phyloP scores from a whole-genome alignment of 2,113 vertebrate species.

The Delphinapterus leucas region DNA sequence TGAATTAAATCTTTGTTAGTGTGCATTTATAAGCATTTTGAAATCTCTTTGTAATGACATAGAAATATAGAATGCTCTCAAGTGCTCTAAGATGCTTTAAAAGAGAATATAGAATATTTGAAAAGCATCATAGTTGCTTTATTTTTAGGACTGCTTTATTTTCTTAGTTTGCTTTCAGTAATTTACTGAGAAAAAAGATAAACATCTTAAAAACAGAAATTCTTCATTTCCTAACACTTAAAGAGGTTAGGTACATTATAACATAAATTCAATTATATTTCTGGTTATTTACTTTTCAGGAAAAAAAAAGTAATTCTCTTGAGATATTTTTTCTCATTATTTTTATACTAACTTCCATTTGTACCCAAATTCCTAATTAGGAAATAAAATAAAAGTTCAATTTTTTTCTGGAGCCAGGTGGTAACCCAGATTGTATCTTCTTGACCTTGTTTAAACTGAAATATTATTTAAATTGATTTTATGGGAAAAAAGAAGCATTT shows the following conservation, averaged over 20 bases:
- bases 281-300: not conserved
- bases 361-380: not conserved
- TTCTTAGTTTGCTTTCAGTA: not conserved
- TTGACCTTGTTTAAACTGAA: not conserved
- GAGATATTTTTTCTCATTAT: not conserved
- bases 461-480: not conserved
- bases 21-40: not conserved
- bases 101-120: not conserved
- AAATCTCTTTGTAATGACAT: not conserved
- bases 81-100: not conserved
- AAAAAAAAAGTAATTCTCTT: not conserved
- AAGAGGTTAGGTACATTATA: not conserved
- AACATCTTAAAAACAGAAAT: not conserved
- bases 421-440: not conserved
- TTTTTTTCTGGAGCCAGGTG: not conserved
- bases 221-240: not conserved
- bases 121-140: not conserved
- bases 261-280: conserved; percentile 8
- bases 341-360: not conserved
- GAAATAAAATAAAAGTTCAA: not conserved
- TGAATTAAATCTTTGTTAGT: not conserved
- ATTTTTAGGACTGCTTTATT: not conserved
- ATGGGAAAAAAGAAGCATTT: not conserved
- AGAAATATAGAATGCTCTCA: not conserved
- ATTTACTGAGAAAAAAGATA: not conserved